Conservation (phyloP, 92 coral and sea anemone species). For the Isaurus tuberculatus region DNA sequence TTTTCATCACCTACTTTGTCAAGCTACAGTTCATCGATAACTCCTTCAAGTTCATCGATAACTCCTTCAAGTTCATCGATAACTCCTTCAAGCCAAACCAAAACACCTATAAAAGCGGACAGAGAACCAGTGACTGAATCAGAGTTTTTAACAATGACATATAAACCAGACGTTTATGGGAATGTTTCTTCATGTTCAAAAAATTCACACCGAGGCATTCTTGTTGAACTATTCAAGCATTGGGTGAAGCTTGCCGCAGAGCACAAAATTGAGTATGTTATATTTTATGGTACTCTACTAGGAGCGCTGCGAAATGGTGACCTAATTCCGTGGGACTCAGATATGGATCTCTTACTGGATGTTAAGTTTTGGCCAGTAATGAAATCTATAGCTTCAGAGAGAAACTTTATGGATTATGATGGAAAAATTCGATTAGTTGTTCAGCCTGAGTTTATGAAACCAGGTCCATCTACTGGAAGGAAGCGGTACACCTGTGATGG, state of each 20-base stretch:
- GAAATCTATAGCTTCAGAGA: slow-evolving; percentile 54
- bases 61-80: not conserved
- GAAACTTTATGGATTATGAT: slow-evolving; percentile 66
- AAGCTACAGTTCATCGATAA: not conserved
- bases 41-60: not conserved
- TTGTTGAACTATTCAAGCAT: slow-evolving; percentile 61
- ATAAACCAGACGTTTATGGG: slow-evolving; percentile 14
- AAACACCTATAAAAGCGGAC: not conserved
- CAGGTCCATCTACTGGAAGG: slow-evolving; percentile 54
- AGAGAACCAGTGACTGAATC: not conserved
- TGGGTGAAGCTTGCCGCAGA: slow-evolving; percentile 74
- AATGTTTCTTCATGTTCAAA: slow-evolving; percentile 22
- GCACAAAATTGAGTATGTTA: slow-evolving; percentile 72
- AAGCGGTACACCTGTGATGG: slow-evolving; percentile 83
- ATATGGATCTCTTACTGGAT: slow-evolving; percentile 76
- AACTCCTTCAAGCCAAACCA: not conserved
- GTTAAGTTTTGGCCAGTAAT: slow-evolving; percentile 61
- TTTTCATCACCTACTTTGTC: not conserved
- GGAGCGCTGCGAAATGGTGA: slow-evolving; percentile 83
- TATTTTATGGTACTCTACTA: slow-evolving; percentile 76
- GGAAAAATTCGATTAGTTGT: slow-evolving; percentile 76
- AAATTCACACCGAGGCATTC: slow-evolving; percentile 12
- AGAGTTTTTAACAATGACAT: not conserved
- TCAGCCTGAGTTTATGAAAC: slow-evolving; percentile 74
- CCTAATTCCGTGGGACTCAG: slow-evolving; percentile 87